Evolutionary conservation across 2,888 invertebrate genomes (phyloP).

Genomic region (Ennomos erosarius): DNA sequence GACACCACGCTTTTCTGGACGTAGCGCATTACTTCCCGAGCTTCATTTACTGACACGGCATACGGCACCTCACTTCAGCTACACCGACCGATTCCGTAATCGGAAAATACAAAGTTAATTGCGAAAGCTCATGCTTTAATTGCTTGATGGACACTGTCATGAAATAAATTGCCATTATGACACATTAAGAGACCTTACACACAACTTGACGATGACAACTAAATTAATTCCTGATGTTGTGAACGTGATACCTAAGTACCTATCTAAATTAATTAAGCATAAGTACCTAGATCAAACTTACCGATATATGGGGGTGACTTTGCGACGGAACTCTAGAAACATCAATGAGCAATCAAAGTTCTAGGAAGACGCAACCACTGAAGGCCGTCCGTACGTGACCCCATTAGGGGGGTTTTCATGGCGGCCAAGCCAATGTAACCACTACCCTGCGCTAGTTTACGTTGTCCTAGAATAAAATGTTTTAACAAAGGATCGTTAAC

Average conservation of each 20-base stretch:
- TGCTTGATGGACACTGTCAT: slow-evolving; percentile 19
- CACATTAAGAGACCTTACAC: neutral
- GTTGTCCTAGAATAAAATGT: slow-evolving; percentile 48
- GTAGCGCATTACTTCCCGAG: slow-evolving; percentile 40
- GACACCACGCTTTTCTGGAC: slow-evolving; percentile 46
- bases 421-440: slow-evolving; percentile 47
- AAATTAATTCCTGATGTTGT: neutral
- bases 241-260: too few relatives aligned
- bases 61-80: slow-evolving; percentile 30
- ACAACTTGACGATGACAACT: neutral
- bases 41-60: slow-evolving; percentile 39
- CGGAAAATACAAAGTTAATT: slow-evolving; percentile 44
- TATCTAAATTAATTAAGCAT: slow-evolving; percentile 12
- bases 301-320: slow-evolving; percentile 24
- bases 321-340: slow-evolving; percentile 34
- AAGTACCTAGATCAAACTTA: slow-evolving; percentile 33
- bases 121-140: slow-evolving; percentile 32
- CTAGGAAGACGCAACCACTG: slow-evolving; percentile 44
- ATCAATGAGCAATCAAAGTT: slow-evolving; percentile 47
- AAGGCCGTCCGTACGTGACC: slow-evolving; percentile 64
- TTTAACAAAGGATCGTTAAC: slow-evolving; percentile 47
- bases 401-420: slow-evolving; percentile 56
- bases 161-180: slow-evolving; percentile 4
- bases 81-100: slow-evolving; percentile 23
- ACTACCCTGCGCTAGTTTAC: slow-evolving; percentile 28